Conservation (phyloP, 2,113 vertebrate genomes). For the rat (Rattus norvegicus) region GRCr8 NC_086020.1:148096001-148096500, state of each 20-base stretch:
- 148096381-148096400: not conserved
- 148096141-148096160: not conserved
- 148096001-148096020: not conserved
- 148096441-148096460: not conserved
- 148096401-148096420: not conserved
- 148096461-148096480: not conserved
- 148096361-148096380: rapidly evolving
- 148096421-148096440: not conserved
- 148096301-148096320: not conserved
- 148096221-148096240: not conserved
- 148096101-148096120: not conserved
- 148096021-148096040: not conserved
- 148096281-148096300: not conserved
- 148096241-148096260: not conserved
- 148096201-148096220: not conserved
- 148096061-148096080: not conserved
- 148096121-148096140: not conserved
- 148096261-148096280: not conserved
- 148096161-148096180: not conserved
- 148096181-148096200: too few species aligned
- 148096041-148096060: not conserved
- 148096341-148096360: not conserved
- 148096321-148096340: not conserved
- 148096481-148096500: not conserved
- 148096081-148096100: not conserved